Conservation (phyloP, 2,888 invertebrate species). For the Antheraea assamensis region DNA sequence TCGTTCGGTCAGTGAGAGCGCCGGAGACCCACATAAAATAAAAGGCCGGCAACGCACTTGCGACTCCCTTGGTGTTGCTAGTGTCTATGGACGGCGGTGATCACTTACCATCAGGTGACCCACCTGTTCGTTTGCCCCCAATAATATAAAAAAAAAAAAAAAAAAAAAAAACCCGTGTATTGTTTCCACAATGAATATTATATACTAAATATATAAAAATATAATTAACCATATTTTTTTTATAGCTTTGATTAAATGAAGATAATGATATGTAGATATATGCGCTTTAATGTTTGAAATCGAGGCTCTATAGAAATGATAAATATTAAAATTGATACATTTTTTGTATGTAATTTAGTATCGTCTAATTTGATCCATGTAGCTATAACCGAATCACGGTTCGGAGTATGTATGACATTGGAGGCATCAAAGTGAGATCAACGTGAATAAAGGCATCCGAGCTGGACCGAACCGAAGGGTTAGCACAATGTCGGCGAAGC, state of each 20-base stretch:
- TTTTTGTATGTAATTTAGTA: neutral
- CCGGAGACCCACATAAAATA: too few relatives aligned
- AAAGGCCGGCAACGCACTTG: too few relatives aligned
- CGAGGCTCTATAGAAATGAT: neutral
- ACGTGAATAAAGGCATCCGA: conserved; percentile 73
- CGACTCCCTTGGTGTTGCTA: too few relatives aligned
- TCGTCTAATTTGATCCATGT: neutral
- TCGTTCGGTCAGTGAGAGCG: too few relatives aligned
- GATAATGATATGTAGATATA: neutral
- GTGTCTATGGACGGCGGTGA: too few relatives aligned
- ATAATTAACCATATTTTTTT: neutral
- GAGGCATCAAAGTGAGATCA: conserved; percentile 78
- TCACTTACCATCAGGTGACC: too few relatives aligned
- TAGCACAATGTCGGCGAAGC: conserved; percentile 79
- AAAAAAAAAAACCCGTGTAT: too few relatives aligned
- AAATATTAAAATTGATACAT: neutral
- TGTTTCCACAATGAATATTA: too few relatives aligned
- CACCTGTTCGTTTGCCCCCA: too few relatives aligned
- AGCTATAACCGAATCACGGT: conserved; percentile 47
- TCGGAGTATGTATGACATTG: conserved; percentile 67
- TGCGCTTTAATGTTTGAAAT: neutral
- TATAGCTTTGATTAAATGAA: neutral
- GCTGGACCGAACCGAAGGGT: conserved; percentile 74
- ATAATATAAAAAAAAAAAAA: too few relatives aligned
- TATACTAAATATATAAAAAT: too few relatives aligned